Conservation (phyloP, 2,888 invertebrate genomes). For the Lissocephala sabroskyi region DNA sequence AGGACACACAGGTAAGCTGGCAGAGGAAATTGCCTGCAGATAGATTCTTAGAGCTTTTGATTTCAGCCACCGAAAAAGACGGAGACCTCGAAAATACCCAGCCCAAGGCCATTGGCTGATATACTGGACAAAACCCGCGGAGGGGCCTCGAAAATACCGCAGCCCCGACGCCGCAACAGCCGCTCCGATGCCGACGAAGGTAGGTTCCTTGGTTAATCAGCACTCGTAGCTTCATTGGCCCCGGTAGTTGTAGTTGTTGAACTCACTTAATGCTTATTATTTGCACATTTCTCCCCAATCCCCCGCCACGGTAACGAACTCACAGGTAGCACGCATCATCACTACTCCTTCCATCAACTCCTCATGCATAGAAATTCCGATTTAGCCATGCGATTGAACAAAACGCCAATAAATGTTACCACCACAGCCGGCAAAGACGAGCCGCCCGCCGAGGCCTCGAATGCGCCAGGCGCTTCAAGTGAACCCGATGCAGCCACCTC, state of each 20-base stretch:
- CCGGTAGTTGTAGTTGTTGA: constrained; percentile 19
- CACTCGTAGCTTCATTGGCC: constrained; percentile 27
- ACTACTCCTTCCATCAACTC: constrained; percentile 62
- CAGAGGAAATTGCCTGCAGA: too few species aligned
- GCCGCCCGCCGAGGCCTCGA: constrained; percentile 1
- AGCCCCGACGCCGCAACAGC: constrained; percentile 61
- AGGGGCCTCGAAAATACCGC: constrained; percentile 64
- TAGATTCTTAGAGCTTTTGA: too few species aligned
- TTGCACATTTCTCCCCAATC: not conserved
- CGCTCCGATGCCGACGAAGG: constrained; percentile 57
- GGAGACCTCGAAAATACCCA: constrained; percentile 68
- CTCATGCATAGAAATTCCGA: constrained; percentile 69
- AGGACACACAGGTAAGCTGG: constrained; percentile 62
- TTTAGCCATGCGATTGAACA: constrained; percentile 63
- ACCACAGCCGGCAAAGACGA: constrained; percentile 33
- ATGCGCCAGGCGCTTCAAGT: not conserved
- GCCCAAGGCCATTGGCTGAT: constrained; percentile 68
- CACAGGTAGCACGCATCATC: constrained; percentile 57
- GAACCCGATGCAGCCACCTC: too few species aligned
- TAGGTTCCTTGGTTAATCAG: constrained; percentile 43
- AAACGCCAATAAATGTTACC: constrained; percentile 56
- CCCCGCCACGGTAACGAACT: too few species aligned
- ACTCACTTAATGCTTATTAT: constrained; percentile 29
- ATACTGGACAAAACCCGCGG: constrained; percentile 66
- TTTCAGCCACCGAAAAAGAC: constrained; percentile 64